phyloP scores from a whole-genome alignment of 2,113 vertebrate species.

The Actenoides lindsayi region DNA sequence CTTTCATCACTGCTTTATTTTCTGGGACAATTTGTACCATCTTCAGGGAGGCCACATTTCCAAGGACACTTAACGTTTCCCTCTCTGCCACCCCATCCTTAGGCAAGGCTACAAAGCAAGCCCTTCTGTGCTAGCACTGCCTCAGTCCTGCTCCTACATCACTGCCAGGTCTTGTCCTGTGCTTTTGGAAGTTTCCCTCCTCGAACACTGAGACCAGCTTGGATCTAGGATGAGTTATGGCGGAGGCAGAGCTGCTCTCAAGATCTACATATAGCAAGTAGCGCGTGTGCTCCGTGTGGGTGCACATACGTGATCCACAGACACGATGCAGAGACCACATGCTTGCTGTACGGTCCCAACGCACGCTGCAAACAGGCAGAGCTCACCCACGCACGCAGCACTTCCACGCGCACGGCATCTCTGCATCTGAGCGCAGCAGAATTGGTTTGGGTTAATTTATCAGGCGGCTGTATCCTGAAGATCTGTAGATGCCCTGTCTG shows the following conservation, averaged over 20 bases:
- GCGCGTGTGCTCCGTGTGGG: fast-evolving
- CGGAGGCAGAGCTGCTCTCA: not conserved
- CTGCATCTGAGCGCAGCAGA: not conserved
- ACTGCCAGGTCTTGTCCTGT: not conserved
- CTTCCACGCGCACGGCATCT: fast-evolving
- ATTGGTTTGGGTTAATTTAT: not conserved
- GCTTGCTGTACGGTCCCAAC: not conserved
- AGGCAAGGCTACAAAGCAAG: not conserved
- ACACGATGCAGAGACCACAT: not conserved
- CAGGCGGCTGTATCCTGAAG: not conserved
- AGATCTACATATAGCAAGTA: not conserved
- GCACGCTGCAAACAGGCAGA: not conserved
- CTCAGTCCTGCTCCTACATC: not conserved
- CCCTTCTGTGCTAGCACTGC: not conserved
- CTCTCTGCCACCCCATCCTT: not conserved
- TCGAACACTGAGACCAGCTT: not conserved
- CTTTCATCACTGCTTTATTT: not conserved
- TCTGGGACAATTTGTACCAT: not conserved
- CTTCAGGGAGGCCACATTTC: not conserved
- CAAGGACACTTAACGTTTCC: not conserved
- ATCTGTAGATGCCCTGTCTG: not conserved
- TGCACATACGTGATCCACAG: not conserved
- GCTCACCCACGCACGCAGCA: not conserved
- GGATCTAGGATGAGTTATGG: not conserved
- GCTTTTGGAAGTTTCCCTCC: not conserved